These are phyloP conservation scores for Eristalis arbustorum DNA, from an alignment of 2,888 invertebrate genomes.

Conservation along the genomic window DNA sequence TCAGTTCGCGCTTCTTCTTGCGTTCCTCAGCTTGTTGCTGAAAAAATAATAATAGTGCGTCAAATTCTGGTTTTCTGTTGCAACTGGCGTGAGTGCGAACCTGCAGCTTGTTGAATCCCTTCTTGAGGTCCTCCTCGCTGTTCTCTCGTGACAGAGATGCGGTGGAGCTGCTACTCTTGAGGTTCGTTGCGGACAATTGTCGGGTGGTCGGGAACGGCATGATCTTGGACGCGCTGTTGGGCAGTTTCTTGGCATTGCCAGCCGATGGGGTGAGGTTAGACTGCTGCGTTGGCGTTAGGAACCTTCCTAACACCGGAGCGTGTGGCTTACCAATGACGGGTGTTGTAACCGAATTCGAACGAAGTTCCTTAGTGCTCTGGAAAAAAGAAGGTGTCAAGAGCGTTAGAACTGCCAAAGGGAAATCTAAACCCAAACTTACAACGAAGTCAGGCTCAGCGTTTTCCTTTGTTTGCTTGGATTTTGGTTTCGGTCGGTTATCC, in stretches of 20 bases:
- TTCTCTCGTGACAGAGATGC: constrained; percentile 76
- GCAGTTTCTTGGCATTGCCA: constrained; percentile 74
- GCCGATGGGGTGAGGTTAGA: constrained; percentile 71
- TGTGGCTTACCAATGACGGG: constrained; percentile 75
- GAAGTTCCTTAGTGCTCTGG: background rate
- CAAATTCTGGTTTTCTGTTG: background rate
- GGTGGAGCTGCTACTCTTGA: constrained; percentile 71
- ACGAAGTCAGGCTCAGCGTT: constrained; percentile 72
- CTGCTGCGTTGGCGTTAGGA: constrained; percentile 77
- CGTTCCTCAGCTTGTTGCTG: constrained; percentile 77
- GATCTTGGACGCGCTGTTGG: constrained; percentile 77
- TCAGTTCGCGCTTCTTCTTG: constrained; percentile 78
- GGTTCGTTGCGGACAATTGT: constrained; percentile 68
- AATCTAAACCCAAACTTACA: constrained; percentile 71
- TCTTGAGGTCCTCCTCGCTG: constrained; percentile 78
- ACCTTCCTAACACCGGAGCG: constrained; percentile 75
- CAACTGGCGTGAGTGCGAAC: constrained; percentile 19
- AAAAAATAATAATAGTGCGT: background rate
- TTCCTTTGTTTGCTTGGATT: constrained; percentile 76
- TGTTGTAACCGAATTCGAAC: constrained; percentile 69
- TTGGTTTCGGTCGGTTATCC: constrained; percentile 70
- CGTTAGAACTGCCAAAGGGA: background rate
- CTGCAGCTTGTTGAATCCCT: constrained; percentile 73
- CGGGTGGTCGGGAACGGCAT: constrained; percentile 72
- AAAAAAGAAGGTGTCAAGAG: background rate